Percentiles rank a stretch among this genome's conserved stretches.
Conservation (phyloP, 1,140 invertebrate species). For the Brachionus angularis region DNA sequence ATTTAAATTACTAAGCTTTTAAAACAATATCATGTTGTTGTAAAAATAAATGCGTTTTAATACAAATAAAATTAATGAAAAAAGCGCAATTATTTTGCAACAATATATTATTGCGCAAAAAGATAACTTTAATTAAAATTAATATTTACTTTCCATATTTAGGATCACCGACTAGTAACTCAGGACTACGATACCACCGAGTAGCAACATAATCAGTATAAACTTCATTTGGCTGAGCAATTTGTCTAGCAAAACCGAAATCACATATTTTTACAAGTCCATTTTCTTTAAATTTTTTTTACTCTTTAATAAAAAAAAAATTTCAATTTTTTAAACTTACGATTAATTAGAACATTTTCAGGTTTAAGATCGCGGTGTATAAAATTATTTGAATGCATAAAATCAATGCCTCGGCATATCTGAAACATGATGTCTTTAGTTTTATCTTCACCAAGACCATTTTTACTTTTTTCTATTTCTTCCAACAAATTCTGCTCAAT, state of each 20-base stretch:
- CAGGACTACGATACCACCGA: conserved; percentile 29
- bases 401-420: conserved; percentile 74
- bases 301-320: background rate
- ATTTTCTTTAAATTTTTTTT: conserved; percentile 67
- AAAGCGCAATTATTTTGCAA: too few species aligned
- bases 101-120: background rate
- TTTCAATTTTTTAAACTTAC: conserved; percentile 5
- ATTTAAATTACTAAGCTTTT: background rate
- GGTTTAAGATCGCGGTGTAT: conserved; percentile 85
- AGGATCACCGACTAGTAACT: conserved; percentile 20
- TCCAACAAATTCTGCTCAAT: conserved; percentile 78
- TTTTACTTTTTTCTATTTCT: conserved; percentile 68
- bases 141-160: conserved; percentile 21
- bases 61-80: background rate
- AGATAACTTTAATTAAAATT: background rate
- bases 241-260: conserved; percentile 73
- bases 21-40: background rate
- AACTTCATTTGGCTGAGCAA: conserved; percentile 19
- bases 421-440: conserved; percentile 74
- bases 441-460: conserved; percentile 64
- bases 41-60: background rate
- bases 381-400: conserved; percentile 74
- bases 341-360: conserved; percentile 70
- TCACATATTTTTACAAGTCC: conserved; percentile 82
- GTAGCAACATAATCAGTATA: conserved; percentile 43